Base-by-base conservation (phyloP, 2,888 invertebrate species). In the Andrena trimmerana region DNA sequence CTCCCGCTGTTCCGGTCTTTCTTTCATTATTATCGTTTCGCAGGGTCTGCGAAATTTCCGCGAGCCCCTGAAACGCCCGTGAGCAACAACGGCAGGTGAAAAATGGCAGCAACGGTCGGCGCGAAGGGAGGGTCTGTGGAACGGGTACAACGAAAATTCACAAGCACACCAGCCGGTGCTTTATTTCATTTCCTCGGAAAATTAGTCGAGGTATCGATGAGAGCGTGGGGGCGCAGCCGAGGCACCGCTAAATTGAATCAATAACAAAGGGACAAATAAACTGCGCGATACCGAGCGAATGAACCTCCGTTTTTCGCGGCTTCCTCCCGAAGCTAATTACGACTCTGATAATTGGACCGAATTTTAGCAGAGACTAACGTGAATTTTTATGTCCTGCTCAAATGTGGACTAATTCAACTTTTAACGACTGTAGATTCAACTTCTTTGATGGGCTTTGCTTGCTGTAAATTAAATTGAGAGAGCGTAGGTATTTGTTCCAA, bases 231-330 rank as follows among this genome's bases (percentile, higher is more conserved):
- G 57, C 36, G 48, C 8, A 13, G 5, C 36, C 20, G 52, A 70
- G 54, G 24, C 29, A 42, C 5, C 27, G 77, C 79, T 72, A 70
- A 73, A 79, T 83, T 78, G 63, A 81, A 65, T 62, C 62, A 70
- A 74, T 62, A 72, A 67, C 48, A 68, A 63, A 81, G 59, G 24
- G 20, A 66, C 36, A 66, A 78, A 74, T 66, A 65, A 71, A 63
- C 42, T 63, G 60, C 16, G 50, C 2, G 68, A 52, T 60, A 36
- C 24, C 52, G n/a, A n/a, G 29, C 20, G 36, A 7, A 69, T 13
- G 52, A 60, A 33, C 50, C 24, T 20, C 50, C 13, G 33, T 16
- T 1, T 7, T 1, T 7, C 27, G 16, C 27, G 1, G 31, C n/a
- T 29, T 29, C 33, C 20, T 24, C 8, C 6, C 60, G 36, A 5